These are phyloP conservation scores for Chaetodon auriga DNA, from an alignment of 2,113 vertebrate species.

Conservation along the genomic window DNA sequence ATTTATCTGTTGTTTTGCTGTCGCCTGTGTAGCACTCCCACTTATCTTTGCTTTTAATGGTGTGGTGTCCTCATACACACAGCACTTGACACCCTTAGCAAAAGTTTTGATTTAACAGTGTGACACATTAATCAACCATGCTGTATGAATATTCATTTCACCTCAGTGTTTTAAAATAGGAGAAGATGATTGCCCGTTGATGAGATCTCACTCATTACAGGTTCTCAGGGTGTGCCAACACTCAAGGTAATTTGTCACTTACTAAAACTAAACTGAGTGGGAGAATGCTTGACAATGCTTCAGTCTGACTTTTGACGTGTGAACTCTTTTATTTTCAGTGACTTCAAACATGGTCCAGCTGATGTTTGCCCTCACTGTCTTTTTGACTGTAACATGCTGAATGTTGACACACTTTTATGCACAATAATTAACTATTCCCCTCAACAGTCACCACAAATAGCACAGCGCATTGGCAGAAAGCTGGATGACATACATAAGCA, in stretches of 20 bases:
- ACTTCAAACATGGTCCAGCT: not conserved
- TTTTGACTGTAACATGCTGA: not conserved
- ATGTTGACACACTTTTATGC: conserved; percentile 44
- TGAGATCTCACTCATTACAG: conserved; percentile 45
- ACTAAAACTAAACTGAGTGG: conserved; percentile 36
- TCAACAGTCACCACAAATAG: conserved; percentile 44
- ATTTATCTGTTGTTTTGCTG: not conserved
- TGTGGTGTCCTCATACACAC: not conserved
- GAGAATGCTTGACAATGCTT: conserved; percentile 22
- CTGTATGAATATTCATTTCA: conserved; percentile 52
- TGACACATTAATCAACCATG: conserved; percentile 53
- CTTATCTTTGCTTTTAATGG: not conserved
- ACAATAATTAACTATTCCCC: conserved; percentile 35
- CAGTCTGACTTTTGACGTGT: conserved; percentile 16
- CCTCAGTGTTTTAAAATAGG: conserved; percentile 46
- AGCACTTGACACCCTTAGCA: conserved; percentile 23
- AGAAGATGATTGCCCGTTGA: conserved; percentile 54
- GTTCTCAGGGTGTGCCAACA: conserved; percentile 42
- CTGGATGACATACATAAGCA: conserved; percentile 43
- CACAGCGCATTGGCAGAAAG: conserved; percentile 15
- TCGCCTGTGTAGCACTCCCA: too few species aligned
- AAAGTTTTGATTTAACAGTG: conserved; percentile 21
- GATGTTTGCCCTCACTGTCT: not conserved
- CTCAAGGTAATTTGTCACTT: conserved; percentile 53
- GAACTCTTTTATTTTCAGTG: conserved; percentile 9